Conservation (phyloP, 1,140 invertebrate species). For the Pseudomyrmex cubaensis region DNA sequence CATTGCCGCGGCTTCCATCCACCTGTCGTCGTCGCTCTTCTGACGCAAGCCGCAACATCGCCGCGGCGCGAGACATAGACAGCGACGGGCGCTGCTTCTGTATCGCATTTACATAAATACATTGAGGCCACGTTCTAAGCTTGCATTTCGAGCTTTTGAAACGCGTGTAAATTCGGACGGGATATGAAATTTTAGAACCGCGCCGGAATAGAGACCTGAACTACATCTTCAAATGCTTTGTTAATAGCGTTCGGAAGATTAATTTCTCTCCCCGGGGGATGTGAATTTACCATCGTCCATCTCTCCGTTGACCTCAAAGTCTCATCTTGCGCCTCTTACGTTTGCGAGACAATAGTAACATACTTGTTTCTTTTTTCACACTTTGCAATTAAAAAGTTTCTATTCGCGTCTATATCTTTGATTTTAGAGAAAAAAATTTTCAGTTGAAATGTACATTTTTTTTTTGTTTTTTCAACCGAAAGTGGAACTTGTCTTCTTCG, state of each 20-base stretch:
- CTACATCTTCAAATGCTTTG: background rate
- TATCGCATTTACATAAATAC: conserved; percentile 58
- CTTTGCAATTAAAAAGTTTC: too few species aligned
- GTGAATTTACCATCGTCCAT: too few species aligned
- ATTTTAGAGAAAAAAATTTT: background rate
- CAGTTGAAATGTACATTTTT: background rate
- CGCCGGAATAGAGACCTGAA: background rate
- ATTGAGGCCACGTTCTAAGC: conserved; percentile 42
- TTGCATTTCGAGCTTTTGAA: conserved; percentile 41
- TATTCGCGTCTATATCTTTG: too few species aligned
- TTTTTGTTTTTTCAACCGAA: background rate
- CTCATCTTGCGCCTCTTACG: too few species aligned
- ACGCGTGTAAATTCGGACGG: conserved; percentile 14
- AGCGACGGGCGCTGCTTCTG: conserved; percentile 41
- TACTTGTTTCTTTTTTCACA: too few species aligned
- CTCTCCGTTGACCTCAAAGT: too few species aligned
- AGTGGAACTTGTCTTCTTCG: background rate
- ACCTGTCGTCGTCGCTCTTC: conserved; percentile 80
- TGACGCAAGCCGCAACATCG: conserved; percentile 60
- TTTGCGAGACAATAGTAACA: too few species aligned
- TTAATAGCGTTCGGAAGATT: background rate
- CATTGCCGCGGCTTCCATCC: conserved; percentile 76
- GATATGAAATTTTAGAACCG: conserved; percentile 24
- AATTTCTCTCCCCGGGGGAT: background rate
- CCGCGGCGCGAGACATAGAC: conserved; percentile 7